A percentile compares a stretch with the other conserved stretches of the same genome.
Conservation (phyloP, 2,113 vertebrate species). For the Chitala chitala region DNA sequence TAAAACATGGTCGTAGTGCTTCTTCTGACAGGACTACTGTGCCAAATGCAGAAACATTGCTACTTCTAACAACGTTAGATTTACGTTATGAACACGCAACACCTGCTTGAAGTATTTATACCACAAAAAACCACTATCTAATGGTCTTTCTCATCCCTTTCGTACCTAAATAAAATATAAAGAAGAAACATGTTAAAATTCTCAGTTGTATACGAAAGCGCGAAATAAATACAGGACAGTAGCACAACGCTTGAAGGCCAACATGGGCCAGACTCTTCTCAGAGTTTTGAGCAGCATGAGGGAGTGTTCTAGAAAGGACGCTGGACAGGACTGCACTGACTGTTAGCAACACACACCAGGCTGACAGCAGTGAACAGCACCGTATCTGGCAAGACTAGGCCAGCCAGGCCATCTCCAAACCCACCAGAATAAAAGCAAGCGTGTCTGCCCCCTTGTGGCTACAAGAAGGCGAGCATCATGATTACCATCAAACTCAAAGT, state of each 20-base stretch:
- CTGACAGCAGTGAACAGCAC: not conserved
- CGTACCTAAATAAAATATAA: slow-evolving; percentile 39
- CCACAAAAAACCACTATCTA: slow-evolving; percentile 37
- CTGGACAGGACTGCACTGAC: slow-evolving; percentile 51
- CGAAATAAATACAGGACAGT: slow-evolving; percentile 48
- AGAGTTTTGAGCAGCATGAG: slow-evolving; percentile 75
- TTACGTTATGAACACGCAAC: slow-evolving; percentile 43
- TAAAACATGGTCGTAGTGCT: slow-evolving; percentile 68
- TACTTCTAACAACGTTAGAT: slow-evolving; percentile 67
- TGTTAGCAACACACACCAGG: slow-evolving; percentile 43
- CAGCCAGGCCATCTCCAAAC: not conserved
- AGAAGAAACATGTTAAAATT: slow-evolving; percentile 43
- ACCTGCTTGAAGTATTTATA: slow-evolving; percentile 39
- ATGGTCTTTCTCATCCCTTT: slow-evolving; percentile 42
- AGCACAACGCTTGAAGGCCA: slow-evolving; percentile 60
- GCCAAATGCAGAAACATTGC: slow-evolving; percentile 67
- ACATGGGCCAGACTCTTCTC: slow-evolving; percentile 40
- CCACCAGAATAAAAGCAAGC: not conserved
- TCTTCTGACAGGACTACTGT: slow-evolving; percentile 63
- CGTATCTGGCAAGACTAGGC: not conserved
- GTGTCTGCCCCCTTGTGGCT: not conserved
- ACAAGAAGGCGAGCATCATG: slow-evolving; percentile 37
- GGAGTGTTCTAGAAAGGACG: slow-evolving; percentile 42
- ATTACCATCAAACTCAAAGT: slow-evolving; percentile 64
- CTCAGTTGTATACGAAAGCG: slow-evolving; percentile 44